A percentile compares a stretch with the other conserved stretches of the same genome.
These are phyloP conservation scores for Aelia acuminata DNA, from an alignment of 2,888 invertebrate genomes.

Conservation along the genomic window DNA sequence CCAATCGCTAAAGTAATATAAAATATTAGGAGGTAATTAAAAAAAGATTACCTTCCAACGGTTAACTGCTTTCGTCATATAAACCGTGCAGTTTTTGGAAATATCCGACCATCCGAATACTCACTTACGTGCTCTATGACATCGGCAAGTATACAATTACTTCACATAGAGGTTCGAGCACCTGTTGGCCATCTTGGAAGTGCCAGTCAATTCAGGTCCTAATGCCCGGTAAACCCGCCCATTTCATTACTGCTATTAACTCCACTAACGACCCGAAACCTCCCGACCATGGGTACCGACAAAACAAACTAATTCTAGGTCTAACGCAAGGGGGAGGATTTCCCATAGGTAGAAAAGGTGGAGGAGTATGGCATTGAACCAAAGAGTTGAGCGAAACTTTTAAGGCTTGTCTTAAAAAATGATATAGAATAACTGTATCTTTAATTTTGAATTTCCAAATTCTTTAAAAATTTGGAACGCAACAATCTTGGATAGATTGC, in stretches of 20 bases:
- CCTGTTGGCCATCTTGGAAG: constrained; percentile 47
- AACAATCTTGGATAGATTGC: background rate
- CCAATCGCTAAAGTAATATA: too few species aligned
- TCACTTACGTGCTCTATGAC: background rate
- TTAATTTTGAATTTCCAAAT: background rate
- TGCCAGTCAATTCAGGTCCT: constrained; percentile 55
- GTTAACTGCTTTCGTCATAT: background rate
- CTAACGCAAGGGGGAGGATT: background rate
- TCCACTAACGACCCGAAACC: constrained; percentile 64
- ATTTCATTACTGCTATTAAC: constrained; percentile 68
- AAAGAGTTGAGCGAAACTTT: background rate
- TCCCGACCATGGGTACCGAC: constrained; percentile 18
- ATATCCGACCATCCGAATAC: background rate
- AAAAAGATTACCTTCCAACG: background rate
- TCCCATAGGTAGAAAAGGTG: background rate
- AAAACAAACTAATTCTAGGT: constrained; percentile 51
- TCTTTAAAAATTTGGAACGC: background rate
- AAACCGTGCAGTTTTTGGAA: background rate
- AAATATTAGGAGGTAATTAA: too few species aligned
- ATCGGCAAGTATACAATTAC: background rate
- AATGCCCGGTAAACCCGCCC: constrained; percentile 63
- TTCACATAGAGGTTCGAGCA: background rate
- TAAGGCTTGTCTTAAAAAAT: background rate
- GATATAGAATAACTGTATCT: background rate
- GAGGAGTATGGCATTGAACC: background rate